Base-by-base conservation (phyloP, 2,888 invertebrate species). In the Drosophila hamatofila region DNA sequence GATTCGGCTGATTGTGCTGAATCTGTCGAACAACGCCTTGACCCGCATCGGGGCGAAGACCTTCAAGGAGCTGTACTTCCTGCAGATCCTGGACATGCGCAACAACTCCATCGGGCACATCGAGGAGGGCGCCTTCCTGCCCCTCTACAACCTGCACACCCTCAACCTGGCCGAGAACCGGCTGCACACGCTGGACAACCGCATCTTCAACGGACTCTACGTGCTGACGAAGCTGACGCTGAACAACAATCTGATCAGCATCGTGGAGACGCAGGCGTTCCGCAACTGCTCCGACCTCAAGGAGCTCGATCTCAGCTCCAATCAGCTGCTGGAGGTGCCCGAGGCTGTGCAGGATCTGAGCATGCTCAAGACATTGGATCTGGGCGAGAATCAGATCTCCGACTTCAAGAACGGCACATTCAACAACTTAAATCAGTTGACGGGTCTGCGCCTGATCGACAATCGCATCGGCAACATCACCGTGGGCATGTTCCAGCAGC, bases 301-400 rank as follows among this genome's bases (percentile, higher is more conserved):
- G 93, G 98, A 98, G 92, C 93, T 98, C 59, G 97, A 97, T 92
- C 93, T 98, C 71, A 97, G 97, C 92, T 97, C 97, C 27, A 98
- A 98, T 93, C 96, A 96, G 87, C 94, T 98, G 78, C 93, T 95
- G 71, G 95, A 95, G 79, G 96, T 98, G 74, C 98, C 98, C 7
- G 96, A 96, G 90, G 97, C 97, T 3, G 93, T 97, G 68, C 95
- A 95, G 93, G 97, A 96, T 90, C 93, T 97, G 63, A 95, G 96
- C 55, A 96, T 97, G 92, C 93, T 98, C 76, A 97, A 97, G 93
- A 97, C 97, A 1, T 94, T 99, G 60, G 97, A 98, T 93, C 94
- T 99, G 89, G 98, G 97, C 56, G 97, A 98, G 93, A 99, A 98
- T 94, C 96, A 96, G 92, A 97, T 99, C 88, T 95, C 95, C 44